These are phyloP conservation scores for Zelleria hepariella DNA, from an alignment of 2,888 invertebrate species.

Conservation along the genomic window DNA sequence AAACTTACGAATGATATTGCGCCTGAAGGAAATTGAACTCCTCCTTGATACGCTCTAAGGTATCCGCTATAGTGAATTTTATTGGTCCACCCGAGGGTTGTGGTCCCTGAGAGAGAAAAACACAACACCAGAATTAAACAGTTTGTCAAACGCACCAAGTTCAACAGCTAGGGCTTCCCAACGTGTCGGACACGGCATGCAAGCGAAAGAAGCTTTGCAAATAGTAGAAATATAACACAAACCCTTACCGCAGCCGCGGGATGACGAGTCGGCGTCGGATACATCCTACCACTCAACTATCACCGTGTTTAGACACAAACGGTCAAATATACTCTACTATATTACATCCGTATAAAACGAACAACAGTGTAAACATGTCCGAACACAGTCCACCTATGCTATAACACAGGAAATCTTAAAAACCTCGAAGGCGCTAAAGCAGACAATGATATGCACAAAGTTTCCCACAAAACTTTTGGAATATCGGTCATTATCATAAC, in stretches of 20 bases:
- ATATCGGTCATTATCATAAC: conserved; percentile 56
- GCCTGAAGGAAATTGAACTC: conserved; percentile 96
- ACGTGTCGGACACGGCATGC: conserved; percentile 15
- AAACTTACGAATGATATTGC: conserved; percentile 93
- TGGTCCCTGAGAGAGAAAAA: conserved; percentile 76
- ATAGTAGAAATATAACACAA: conserved; percentile 29
- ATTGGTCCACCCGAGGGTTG: conserved; percentile 91
- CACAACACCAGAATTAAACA: conserved; percentile 24
- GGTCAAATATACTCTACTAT: conserved; percentile 51
- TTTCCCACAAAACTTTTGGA: conserved; percentile 60
- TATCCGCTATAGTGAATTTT: conserved; percentile 93
- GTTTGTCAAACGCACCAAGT: conserved; percentile 12
- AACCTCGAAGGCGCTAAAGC: conserved; percentile 44
- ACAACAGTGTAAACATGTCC: conserved; percentile 11
- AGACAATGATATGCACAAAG: conserved; percentile 69
- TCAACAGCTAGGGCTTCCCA: conserved; percentile 8
- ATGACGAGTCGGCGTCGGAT: conserved; percentile 83
- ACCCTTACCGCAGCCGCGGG: conserved; percentile 82
- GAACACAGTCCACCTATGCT: conserved; percentile 39
- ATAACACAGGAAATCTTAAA: conserved; percentile 51
- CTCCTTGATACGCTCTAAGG: conserved; percentile 95
- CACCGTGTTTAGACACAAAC: conserved; percentile 25
- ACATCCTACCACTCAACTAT: conserved; percentile 64
- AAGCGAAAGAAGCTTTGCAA: conserved; percentile 7
- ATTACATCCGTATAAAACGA: conserved; percentile 34